Percentiles rank a stretch among this genome's conserved stretches.
Evolutionary conservation across 1,140 invertebrate genomes (phyloP).

Genomic region (Drosophila repleta): DNA sequence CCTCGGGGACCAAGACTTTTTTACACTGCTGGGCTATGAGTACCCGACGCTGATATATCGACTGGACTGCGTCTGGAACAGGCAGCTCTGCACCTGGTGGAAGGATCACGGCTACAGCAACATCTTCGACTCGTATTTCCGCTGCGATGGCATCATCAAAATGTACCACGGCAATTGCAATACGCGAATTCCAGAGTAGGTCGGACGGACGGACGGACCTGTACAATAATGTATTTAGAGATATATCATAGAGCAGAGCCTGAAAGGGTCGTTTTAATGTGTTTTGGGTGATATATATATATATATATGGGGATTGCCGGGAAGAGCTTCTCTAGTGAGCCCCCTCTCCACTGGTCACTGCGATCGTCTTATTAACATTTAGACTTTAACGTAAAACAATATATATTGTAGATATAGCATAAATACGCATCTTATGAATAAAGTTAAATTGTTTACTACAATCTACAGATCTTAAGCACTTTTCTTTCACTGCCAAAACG

Average conservation of each 20-base stretch:
- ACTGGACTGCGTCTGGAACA: slow-evolving; percentile 93
- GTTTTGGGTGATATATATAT: too few relatives aligned
- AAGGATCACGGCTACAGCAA: slow-evolving; percentile 90
- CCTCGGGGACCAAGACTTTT: slow-evolving; percentile 95
- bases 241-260: too few relatives aligned
- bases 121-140: slow-evolving; percentile 91
- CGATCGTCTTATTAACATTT: too few relatives aligned
- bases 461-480: too few relatives aligned
- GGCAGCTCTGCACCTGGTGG: slow-evolving; percentile 95
- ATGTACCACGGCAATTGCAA: slow-evolving; percentile 95
- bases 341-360: too few relatives aligned
- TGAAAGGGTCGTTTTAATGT: not conserved
- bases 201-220: slow-evolving; percentile 51
- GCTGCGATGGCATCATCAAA: slow-evolving; percentile 89
- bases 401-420: too few relatives aligned
- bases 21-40: slow-evolving; percentile 89
- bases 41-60: slow-evolving; percentile 90
- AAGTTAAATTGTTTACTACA: too few relatives aligned
- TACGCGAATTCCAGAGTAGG: slow-evolving; percentile 88
- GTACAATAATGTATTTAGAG: not conserved
- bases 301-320: not conserved
- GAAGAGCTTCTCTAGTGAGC: not conserved
- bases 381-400: too few relatives aligned
- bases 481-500: too few relatives aligned
- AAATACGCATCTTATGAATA: too few relatives aligned